Percentiles rank a stretch among this genome's conserved stretches.
phyloP scores from a whole-genome alignment of 1,140 invertebrate genomes.

The Bactericera cockerelli region DNA sequence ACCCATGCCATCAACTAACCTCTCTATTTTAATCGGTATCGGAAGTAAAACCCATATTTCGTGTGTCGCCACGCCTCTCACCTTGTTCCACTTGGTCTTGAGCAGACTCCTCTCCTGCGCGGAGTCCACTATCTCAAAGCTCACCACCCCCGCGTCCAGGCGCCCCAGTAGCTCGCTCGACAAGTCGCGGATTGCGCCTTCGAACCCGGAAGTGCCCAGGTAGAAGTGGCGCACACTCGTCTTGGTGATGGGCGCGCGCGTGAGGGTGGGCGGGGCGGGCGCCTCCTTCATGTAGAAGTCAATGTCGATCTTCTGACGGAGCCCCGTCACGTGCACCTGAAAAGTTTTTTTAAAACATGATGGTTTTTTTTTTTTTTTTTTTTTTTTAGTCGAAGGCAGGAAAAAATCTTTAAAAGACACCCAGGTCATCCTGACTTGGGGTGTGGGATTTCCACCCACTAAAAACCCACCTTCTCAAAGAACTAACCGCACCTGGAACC shows the following conservation, averaged over 20 bases:
- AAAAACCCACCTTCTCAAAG: no score
- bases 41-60: no score
- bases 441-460: no score
- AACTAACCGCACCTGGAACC: no score
- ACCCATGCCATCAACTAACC: no score
- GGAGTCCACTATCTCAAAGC: conserved; percentile 38
- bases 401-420: no score
- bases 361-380: no score
- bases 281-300: conserved; percentile 41
- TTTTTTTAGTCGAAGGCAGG: no score
- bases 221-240: conserved; percentile 22
- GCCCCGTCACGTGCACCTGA: conserved; percentile 14
- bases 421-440: no score
- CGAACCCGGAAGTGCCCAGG: conserved; percentile 33
- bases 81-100: conserved; percentile 34
- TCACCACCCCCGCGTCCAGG: conserved; percentile 40
- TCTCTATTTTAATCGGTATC: no score
- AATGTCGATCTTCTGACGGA: conserved; percentile 14
- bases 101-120: conserved; percentile 31
- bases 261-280: conserved; percentile 38
- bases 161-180: conserved; percentile 38
- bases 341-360: no score
- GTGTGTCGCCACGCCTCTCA: no score
- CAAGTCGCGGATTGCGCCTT: conserved; percentile 42
- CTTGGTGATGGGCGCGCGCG: conserved; percentile 44